Conservation (phyloP, 1,140 invertebrate genomes). For the Microvelia longipes region DNA sequence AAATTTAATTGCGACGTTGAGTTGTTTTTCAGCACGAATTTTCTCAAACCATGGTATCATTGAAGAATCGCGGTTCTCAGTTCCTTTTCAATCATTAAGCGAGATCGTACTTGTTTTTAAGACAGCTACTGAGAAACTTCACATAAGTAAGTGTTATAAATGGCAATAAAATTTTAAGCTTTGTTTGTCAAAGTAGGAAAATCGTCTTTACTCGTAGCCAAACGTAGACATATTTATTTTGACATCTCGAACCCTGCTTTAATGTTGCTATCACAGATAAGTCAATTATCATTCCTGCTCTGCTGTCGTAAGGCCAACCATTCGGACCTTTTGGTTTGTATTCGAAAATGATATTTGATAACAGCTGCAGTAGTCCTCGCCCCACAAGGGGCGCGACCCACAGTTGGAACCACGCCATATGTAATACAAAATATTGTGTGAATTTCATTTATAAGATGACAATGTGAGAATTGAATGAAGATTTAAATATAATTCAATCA, state of each 20-base stretch:
- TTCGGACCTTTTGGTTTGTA: neutral
- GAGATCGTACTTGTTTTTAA: conserved; percentile 9
- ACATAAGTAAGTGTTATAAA: conserved; percentile 9
- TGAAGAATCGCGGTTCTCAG: conserved; percentile 4
- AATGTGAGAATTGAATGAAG: too few relatives aligned
- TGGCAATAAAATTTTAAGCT: conserved; percentile 7
- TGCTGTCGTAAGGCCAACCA: too few relatives aligned
- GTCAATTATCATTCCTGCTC: too few relatives aligned
- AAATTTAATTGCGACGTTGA: neutral
- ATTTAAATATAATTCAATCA: too few relatives aligned
- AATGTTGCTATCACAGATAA: too few relatives aligned
- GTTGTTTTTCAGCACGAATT: conserved; percentile 5
- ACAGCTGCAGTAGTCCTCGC: too few relatives aligned
- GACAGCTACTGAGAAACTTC: conserved; percentile 5
- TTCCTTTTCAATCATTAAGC: conserved; percentile 2
- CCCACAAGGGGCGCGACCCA: too few relatives aligned
- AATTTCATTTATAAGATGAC: too few relatives aligned
- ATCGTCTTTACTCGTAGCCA: neutral
- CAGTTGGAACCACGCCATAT: too few relatives aligned
- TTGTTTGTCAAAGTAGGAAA: conserved; percentile 9
- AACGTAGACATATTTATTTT: too few relatives aligned
- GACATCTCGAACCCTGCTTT: too few relatives aligned
- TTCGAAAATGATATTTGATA: neutral
- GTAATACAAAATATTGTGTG: too few relatives aligned
- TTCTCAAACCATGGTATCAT: conserved; percentile 5